Percentiles rank a stretch among this genome's conserved stretches.
phyloP scores from a whole-genome alignment of 1,140 invertebrate species.

The Wasmannia auropunctata region DNA sequence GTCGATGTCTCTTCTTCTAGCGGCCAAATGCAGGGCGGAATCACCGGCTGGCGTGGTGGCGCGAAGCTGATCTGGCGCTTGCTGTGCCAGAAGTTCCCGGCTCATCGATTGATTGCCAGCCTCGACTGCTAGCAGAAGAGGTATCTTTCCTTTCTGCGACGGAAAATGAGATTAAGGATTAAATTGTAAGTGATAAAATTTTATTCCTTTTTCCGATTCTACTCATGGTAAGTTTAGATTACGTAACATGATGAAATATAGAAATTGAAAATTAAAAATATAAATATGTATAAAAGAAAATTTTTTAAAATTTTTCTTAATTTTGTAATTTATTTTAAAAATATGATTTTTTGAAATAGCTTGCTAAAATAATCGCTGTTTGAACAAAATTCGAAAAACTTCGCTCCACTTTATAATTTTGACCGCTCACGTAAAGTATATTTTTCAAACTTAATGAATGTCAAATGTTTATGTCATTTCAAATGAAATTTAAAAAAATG shows the following conservation, averaged over 20 bases:
- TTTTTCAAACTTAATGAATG: not conserved
- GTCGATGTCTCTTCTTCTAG: slow-evolving; percentile 94
- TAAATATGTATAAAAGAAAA: not conserved
- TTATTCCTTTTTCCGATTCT: not conserved
- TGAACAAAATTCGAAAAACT: not conserved
- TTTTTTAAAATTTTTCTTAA: not conserved
- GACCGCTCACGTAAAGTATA: not conserved
- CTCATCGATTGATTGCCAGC: slow-evolving; percentile 97
- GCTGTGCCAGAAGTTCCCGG: slow-evolving; percentile 93
- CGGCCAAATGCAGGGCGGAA: slow-evolving; percentile 96
- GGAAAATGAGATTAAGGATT: slow-evolving; percentile 1
- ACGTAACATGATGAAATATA: not conserved
- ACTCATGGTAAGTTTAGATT: not conserved
- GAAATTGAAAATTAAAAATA: not conserved
- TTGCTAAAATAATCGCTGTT: not conserved
- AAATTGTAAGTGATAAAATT: not conserved
- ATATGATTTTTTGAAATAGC: not conserved
- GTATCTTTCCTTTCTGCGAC: slow-evolving; percentile 94
- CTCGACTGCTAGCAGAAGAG: slow-evolving; percentile 96
- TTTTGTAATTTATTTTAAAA: not conserved
- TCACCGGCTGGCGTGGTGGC: slow-evolving; percentile 92
- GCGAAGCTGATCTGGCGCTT: slow-evolving; percentile 92
- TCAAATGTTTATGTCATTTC: not conserved
- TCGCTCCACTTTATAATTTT: not conserved
- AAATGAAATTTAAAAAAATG: not conserved